Percentiles rank a stretch among this genome's conserved stretches.
These are phyloP conservation scores for Heterochromis multidens DNA, from an alignment of 2,113 vertebrate genomes.

Conservation along the genomic window DNA sequence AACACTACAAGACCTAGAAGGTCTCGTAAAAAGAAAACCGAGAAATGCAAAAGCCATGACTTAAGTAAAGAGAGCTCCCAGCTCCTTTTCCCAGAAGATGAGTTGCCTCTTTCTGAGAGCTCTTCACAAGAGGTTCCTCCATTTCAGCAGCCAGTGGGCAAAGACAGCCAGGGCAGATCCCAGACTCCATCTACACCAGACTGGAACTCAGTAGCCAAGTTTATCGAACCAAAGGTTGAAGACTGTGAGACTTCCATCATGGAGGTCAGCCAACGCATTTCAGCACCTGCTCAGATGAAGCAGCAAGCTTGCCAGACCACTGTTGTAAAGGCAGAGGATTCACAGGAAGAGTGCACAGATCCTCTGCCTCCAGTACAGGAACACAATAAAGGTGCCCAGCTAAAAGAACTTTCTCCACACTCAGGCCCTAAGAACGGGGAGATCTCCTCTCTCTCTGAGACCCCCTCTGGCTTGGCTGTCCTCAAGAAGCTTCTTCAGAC, in stretches of 20 bases:
- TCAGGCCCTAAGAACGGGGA: constrained; percentile 70
- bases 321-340: constrained; percentile 54
- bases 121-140: constrained; percentile 73
- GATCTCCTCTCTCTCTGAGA: constrained; percentile 73
- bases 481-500: constrained; percentile 93
- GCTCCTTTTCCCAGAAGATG: constrained; percentile 65
- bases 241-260: constrained; percentile 63
- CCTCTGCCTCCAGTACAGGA: background rate
- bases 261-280: constrained; percentile 51
- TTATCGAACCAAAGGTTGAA: constrained; percentile 63
- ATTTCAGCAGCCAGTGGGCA: constrained; percentile 61
- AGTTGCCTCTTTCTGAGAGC: constrained; percentile 57
- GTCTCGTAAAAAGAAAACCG: constrained; percentile 55
- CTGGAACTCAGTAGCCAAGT: background rate
- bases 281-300: constrained; percentile 16
- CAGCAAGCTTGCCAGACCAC: constrained; percentile 51
- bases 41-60: constrained; percentile 58
- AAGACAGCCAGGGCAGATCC: constrained; percentile 31
- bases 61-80: constrained; percentile 61
- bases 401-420: background rate
- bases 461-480: constrained; percentile 87
- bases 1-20: constrained; percentile 29
- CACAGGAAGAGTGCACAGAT: background rate
- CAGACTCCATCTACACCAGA: background rate
- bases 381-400: background rate